Conservation (phyloP, 2,797 vertebrate genomes). For the Micropoecilia bifurca region DNA sequence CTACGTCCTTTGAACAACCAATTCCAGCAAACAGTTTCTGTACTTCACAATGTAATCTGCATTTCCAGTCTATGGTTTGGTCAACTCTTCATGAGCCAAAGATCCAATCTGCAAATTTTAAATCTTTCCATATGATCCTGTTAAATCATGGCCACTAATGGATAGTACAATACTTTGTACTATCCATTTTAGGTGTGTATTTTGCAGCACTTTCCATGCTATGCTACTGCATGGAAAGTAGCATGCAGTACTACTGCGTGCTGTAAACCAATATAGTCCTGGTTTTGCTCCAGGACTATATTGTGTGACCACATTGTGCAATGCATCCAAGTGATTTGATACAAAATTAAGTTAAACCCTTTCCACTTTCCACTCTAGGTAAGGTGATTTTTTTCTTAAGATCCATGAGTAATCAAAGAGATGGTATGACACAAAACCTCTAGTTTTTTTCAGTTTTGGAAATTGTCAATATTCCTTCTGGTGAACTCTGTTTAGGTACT, state of each 20-base stretch:
- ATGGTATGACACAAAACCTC: background rate
- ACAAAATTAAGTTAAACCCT: background rate
- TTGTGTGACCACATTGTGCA: background rate
- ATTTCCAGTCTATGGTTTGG: background rate
- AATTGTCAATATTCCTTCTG: background rate
- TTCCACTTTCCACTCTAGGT: background rate
- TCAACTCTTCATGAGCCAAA: background rate
- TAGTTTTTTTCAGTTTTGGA: background rate
- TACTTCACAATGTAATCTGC: background rate
- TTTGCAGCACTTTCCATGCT: background rate
- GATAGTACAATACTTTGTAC: background rate
- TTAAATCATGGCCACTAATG: background rate
- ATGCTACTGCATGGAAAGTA: no score
- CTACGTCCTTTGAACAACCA: background rate
- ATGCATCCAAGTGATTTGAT: background rate
- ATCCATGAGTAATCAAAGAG: background rate
- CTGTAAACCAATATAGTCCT: no score
- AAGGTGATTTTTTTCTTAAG: background rate
- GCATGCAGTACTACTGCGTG: no score
- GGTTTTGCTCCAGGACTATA: background rate
- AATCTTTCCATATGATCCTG: background rate
- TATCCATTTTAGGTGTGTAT: background rate
- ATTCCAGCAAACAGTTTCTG: background rate
- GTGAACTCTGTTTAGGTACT: no score
- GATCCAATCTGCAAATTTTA: background rate